These are phyloP conservation scores for Phylloscopus whistleri DNA, from an alignment of 2,113 vertebrate species.

Conservation along the genomic window DNA sequence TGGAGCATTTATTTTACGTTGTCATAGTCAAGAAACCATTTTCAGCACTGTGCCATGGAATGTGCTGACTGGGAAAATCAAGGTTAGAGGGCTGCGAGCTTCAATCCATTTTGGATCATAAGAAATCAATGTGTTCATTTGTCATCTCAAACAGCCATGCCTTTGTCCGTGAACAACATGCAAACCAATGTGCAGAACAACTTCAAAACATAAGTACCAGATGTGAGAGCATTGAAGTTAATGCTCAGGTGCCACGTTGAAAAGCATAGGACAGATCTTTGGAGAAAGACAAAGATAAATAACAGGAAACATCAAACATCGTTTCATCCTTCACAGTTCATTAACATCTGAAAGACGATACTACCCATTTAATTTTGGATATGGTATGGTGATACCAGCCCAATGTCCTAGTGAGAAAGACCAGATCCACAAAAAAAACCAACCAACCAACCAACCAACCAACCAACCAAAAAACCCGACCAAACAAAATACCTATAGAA, in stretches of 20 bases:
- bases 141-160: background rate
- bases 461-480: background rate
- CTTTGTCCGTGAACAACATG: background rate
- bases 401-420: background rate
- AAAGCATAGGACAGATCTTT: background rate
- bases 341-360: background rate
- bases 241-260: background rate
- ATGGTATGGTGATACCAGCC: background rate
- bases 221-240: background rate
- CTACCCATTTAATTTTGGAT: background rate
- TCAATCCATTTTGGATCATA: background rate
- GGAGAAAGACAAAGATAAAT: background rate
- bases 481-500: background rate
- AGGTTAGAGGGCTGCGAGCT: background rate
- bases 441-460: background rate
- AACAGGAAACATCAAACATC: background rate
- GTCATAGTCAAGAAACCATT: background rate
- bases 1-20: background rate
- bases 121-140: background rate
- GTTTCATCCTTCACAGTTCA: slow-evolving; percentile 18
- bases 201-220: background rate
- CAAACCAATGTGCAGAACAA: background rate
- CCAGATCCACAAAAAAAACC: background rate
- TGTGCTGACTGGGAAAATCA: background rate
- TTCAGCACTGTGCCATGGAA: background rate